A percentile compares a stretch with the other conserved stretches of the same genome.
Evolutionary conservation across 2,888 invertebrate species (phyloP).

Genomic region (Leptopterna dolabrata): DNA sequence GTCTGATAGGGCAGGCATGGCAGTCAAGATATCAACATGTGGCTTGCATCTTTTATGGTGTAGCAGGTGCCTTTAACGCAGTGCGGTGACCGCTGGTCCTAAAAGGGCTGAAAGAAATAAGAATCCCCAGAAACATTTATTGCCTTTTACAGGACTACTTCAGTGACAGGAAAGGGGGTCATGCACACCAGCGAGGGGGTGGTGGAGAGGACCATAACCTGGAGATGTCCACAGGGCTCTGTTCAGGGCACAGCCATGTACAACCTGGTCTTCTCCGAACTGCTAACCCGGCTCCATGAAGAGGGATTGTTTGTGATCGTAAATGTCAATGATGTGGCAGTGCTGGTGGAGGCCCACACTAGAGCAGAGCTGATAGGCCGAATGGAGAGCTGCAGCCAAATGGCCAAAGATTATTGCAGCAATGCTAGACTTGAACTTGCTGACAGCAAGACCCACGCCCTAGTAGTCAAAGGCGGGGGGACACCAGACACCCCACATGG

Average conservation of each 20-base stretch:
- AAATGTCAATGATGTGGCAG: background rate
- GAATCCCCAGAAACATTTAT: too few species aligned
- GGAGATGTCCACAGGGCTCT: background rate
- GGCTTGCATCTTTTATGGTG: too few species aligned
- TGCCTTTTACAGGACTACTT: background rate
- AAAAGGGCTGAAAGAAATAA: too few species aligned
- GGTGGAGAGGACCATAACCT: background rate
- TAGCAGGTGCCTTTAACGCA: too few species aligned
- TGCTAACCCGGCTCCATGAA: background rate
- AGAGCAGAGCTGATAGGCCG: too few species aligned
- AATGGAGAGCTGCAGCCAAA: too few species aligned
- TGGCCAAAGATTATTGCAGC: background rate
- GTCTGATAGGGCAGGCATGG: too few species aligned
- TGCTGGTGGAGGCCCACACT: background rate
- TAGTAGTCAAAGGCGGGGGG: background rate
- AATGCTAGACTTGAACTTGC: background rate
- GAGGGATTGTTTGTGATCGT: background rate
- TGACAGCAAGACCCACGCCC: background rate
- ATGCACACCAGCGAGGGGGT: too few species aligned
- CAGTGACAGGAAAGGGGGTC: background rate
- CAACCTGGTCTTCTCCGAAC: too few species aligned
- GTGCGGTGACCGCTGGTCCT: too few species aligned
- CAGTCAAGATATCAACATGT: too few species aligned
- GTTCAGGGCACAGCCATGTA: background rate
- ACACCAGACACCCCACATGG: too few species aligned